Conservation (phyloP, 2,113 vertebrate species). For the Pteruthius melanotis region DNA sequence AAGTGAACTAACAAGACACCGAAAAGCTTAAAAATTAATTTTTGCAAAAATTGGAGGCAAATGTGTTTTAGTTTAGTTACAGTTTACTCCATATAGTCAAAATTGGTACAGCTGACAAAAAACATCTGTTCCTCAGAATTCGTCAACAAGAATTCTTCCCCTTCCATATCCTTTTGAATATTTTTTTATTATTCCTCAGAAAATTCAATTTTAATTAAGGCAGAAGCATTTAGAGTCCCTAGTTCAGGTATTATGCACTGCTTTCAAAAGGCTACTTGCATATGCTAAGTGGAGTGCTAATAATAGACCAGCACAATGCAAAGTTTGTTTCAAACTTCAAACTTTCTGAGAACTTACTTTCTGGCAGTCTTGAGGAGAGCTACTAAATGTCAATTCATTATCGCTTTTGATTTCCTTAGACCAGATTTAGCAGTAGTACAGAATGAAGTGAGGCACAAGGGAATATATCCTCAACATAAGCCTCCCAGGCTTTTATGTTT, state of each 20-base stretch:
- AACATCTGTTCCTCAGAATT: not conserved
- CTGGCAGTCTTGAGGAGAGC: not conserved
- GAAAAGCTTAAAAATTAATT: not conserved
- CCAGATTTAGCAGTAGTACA: not conserved
- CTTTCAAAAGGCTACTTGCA: not conserved
- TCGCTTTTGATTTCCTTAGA: not conserved
- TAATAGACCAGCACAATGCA: not conserved
- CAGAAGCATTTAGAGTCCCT: not conserved
- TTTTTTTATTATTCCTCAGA: not conserved
- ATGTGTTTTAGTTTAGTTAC: not conserved
- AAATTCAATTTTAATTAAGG: not conserved
- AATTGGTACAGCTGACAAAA: not conserved
- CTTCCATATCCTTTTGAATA: not conserved
- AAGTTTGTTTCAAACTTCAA: not conserved
- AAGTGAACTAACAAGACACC: not conserved
- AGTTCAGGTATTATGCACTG: not conserved
- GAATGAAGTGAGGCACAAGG: not conserved
- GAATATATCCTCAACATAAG: not conserved
- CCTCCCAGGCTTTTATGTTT: constrained; percentile 19
- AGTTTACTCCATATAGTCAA: not conserved
- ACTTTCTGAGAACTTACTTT: not conserved
- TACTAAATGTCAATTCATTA: not conserved
- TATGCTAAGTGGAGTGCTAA: not conserved
- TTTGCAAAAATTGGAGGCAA: not conserved
- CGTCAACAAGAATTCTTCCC: not conserved